Conservation (phyloP, 1,140 invertebrate species). For the Tetramorium alpestre region DNA sequence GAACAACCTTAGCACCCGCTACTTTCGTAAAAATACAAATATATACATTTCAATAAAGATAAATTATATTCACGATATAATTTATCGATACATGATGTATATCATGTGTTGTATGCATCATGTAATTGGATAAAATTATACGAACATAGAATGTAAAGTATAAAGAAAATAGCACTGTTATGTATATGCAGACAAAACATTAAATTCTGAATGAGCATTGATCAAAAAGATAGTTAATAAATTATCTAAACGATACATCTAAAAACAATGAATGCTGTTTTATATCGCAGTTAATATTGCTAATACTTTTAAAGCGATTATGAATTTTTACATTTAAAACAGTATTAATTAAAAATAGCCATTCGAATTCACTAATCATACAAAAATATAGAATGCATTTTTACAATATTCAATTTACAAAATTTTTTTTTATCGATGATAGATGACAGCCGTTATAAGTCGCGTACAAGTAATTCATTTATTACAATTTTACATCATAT, state of each 20-base stretch:
- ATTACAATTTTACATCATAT: slow-evolving; percentile 32
- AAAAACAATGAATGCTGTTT: neutral
- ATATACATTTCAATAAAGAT: neutral
- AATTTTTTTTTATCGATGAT: neutral
- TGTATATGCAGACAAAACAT: neutral
- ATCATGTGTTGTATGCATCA: neutral
- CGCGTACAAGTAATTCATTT: slow-evolving; percentile 27
- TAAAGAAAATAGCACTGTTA: neutral
- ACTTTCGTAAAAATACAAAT: neutral
- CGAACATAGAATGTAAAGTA: neutral
- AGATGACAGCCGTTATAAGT: neutral
- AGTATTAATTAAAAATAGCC: neutral
- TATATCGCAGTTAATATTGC: neutral
- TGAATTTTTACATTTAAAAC: neutral
- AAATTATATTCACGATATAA: neutral
- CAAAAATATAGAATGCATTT: neutral
- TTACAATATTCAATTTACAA: neutral
- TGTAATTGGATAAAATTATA: neutral
- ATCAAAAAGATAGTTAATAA: neutral
- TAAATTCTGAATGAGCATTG: neutral
- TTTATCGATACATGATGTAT: neutral
- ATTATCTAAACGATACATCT: neutral
- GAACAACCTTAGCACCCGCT: neutral
- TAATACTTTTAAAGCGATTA: neutral
- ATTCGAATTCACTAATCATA: neutral